Conservation (phyloP, 1,140 invertebrate species). For the Heliconius eleuchia region DNA sequence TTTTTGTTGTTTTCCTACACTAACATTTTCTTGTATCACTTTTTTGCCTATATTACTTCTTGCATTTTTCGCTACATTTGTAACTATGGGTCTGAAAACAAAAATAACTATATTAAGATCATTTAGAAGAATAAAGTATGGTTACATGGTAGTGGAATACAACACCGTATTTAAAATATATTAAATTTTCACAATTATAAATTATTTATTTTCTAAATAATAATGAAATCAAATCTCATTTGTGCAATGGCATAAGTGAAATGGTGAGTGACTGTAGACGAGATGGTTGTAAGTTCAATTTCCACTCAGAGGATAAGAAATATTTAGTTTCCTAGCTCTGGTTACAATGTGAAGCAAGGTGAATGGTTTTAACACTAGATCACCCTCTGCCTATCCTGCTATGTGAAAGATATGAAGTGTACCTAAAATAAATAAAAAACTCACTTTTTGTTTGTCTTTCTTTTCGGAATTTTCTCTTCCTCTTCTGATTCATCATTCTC, state of each 20-base stretch:
- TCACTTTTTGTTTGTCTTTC: not conserved
- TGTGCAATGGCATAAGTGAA: too few species aligned
- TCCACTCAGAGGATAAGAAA: too few species aligned
- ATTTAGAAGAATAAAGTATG: not conserved
- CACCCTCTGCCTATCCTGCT: too few species aligned
- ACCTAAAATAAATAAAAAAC: not conserved
- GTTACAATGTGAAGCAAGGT: too few species aligned
- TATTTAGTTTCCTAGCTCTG: too few species aligned
- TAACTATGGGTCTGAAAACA: not conserved
- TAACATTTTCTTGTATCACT: not conserved
- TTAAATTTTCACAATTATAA: too few species aligned
- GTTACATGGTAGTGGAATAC: too few species aligned
- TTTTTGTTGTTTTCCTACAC: conserved; percentile 3
- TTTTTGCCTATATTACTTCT: not conserved
- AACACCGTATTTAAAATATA: too few species aligned
- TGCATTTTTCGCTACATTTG: not conserved
- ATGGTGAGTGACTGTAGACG: too few species aligned
- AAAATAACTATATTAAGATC: not conserved
- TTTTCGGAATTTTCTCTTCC: not conserved
- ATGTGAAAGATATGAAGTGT: too few species aligned
- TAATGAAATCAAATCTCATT: not conserved
- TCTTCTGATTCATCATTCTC: not conserved
- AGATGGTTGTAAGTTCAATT: too few species aligned
- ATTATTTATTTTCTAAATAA: not conserved
- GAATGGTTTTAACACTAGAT: too few species aligned